A percentile compares a stretch with the other conserved stretches of the same genome.
Evolutionary conservation across 2,888 invertebrate species (phyloP).

Genomic region (Macaria notata): DNA sequence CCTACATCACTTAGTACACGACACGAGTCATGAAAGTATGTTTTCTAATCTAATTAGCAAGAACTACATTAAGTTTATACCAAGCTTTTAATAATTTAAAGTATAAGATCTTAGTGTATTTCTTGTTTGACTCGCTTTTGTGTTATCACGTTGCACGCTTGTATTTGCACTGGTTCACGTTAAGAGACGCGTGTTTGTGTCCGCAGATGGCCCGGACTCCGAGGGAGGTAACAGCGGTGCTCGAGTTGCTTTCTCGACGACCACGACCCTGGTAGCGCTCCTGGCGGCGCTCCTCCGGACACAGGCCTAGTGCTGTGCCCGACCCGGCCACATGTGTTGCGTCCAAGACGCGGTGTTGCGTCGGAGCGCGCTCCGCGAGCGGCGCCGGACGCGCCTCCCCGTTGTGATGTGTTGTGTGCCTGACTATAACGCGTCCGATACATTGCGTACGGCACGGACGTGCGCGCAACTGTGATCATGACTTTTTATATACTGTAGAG

Average conservation of each 20-base stretch:
- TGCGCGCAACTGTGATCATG: constrained; percentile 70
- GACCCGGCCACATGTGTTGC: not conserved
- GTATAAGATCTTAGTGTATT: constrained; percentile 1
- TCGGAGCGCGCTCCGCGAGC: not conserved
- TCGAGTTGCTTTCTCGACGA: constrained; percentile 26
- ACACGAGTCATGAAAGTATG: no score
- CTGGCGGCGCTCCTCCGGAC: constrained; percentile 36
- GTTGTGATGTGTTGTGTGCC: constrained; percentile 57
- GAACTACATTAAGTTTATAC: no score
- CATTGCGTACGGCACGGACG: constrained; percentile 75
- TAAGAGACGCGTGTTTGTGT: constrained; percentile 35
- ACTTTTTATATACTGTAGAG: constrained; percentile 72
- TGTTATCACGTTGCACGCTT: constrained; percentile 17
- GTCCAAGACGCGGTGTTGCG: not conserved
- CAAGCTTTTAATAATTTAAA: no score
- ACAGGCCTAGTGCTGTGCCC: constrained; percentile 32
- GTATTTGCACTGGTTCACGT: constrained; percentile 28
- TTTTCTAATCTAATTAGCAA: no score
- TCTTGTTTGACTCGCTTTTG: constrained; percentile 11
- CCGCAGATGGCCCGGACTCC: constrained; percentile 46
- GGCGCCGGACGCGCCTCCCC: constrained; percentile 1
- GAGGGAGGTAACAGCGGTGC: constrained; percentile 46
- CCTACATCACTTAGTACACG: no score
- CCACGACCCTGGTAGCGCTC: constrained; percentile 30
- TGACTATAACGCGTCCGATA: constrained; percentile 64